A percentile compares a stretch with the other conserved stretches of the same genome.
phyloP scores from a whole-genome alignment of 2,113 vertebrate genomes.

The Gambusia holbrooki region DNA sequence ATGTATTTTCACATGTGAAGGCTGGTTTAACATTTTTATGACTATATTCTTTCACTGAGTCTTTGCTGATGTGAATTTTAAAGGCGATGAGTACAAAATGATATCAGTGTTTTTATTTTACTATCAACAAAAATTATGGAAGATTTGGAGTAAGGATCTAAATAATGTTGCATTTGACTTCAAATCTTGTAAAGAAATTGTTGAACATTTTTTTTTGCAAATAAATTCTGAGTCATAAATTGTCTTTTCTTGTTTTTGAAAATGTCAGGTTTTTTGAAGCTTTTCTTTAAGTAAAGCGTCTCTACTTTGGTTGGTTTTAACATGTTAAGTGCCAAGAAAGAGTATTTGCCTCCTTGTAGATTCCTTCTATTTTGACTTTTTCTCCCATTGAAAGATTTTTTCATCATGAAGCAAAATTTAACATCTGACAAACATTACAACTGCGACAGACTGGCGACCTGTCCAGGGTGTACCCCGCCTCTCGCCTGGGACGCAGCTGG shows the following conservation, averaged over 20 bases:
- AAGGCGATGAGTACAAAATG: slow-evolving; percentile 10
- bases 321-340: not conserved
- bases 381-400: not conserved
- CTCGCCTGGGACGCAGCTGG: too few relatives aligned
- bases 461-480: too few relatives aligned
- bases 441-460: too few relatives aligned
- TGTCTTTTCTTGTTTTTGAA: not conserved
- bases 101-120: slow-evolving; percentile 22
- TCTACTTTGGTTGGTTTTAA: not conserved
- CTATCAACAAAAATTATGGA: slow-evolving; percentile 8
- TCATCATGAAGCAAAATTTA: not conserved
- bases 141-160: slow-evolving; percentile 7
- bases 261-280: not conserved
- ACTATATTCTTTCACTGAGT: not conserved
- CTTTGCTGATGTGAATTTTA: not conserved
- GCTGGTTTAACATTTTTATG: not conserved
- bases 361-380: not conserved
- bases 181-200: slow-evolving; percentile 8
- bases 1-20: slow-evolving; percentile 11
- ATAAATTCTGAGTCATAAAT: not conserved
- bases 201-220: slow-evolving; percentile 62
- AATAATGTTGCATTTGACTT: slow-evolving; percentile 16
- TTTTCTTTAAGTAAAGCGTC: not conserved
- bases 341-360: not conserved
- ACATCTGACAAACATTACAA: too few relatives aligned